phyloP scores from a whole-genome alignment of 2,888 invertebrate genomes.

The Adela reaumurella region DNA sequence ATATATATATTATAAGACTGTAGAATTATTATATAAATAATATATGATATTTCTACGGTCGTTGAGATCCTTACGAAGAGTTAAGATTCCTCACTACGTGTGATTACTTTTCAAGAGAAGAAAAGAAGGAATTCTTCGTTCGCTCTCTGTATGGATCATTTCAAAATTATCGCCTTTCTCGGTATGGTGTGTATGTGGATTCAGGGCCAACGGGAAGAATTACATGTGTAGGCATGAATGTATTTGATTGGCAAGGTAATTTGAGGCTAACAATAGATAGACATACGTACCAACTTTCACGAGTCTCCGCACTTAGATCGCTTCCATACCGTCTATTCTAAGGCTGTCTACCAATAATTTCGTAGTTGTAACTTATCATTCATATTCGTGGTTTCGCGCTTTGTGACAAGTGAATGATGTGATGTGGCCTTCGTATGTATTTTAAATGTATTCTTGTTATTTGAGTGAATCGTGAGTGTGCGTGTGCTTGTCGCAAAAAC shows the following conservation, averaged over 20 bases:
- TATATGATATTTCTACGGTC: too few species aligned
- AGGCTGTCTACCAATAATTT: not conserved
- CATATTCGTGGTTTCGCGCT: conserved; percentile 32
- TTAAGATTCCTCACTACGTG: not conserved
- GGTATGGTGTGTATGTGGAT: not conserved
- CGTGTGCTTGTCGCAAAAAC: conserved; percentile 42
- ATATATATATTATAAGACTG: too few species aligned
- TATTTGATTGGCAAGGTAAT: too few species aligned
- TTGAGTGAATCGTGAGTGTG: conserved; percentile 19
- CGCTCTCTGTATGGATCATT: not conserved
- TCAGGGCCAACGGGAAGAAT: too few species aligned
- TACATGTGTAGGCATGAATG: too few species aligned
- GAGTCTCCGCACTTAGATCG: too few species aligned
- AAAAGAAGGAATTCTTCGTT: not conserved
- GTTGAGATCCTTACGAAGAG: not conserved
- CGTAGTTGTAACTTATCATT: not conserved
- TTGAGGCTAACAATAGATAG: too few species aligned
- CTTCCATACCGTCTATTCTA: too few species aligned
- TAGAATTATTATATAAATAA: too few species aligned
- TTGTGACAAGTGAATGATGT: conserved; percentile 52
- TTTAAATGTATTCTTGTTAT: conserved; percentile 35
- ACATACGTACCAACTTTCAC: too few species aligned
- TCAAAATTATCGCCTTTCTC: not conserved
- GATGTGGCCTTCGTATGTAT: conserved; percentile 51
- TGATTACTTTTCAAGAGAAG: not conserved